These are phyloP conservation scores for Mythimna ferrago DNA, from an alignment of 2,888 invertebrate species.

Conservation along the genomic window DNA sequence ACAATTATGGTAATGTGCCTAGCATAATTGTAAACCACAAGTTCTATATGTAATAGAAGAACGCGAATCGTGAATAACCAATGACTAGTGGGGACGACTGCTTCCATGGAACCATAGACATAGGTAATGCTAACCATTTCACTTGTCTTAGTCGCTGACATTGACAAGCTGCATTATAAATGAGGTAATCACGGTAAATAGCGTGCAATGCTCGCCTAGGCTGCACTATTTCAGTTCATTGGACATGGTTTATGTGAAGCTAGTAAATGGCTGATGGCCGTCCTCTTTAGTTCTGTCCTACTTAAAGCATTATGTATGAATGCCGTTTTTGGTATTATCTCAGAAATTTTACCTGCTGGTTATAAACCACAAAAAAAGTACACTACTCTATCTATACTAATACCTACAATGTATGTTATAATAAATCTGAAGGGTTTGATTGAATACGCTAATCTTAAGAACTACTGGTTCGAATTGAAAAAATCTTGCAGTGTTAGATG, in stretches of 20 bases:
- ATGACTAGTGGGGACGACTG: constrained; percentile 35
- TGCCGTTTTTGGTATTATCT: not conserved
- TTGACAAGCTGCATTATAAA: constrained; percentile 76
- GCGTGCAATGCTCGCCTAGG: constrained; percentile 51
- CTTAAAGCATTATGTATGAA: not conserved
- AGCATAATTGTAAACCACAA: constrained; percentile 37
- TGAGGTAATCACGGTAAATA: constrained; percentile 65
- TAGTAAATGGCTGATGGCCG: constrained; percentile 23
- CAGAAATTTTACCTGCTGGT: too few relatives aligned
- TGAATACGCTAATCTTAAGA: too few relatives aligned
- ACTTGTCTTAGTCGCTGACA: constrained; percentile 65
- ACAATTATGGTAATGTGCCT: constrained; percentile 26
- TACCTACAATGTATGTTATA: too few relatives aligned
- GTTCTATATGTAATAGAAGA: constrained; percentile 48
- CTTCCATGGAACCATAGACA: constrained; percentile 50
- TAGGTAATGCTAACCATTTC: constrained; percentile 51
- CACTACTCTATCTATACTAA: too few relatives aligned
- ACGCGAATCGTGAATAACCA: constrained; percentile 61
- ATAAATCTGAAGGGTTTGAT: too few relatives aligned
- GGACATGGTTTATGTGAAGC: constrained; percentile 39
- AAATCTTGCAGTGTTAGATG: too few relatives aligned
- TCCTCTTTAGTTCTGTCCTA: constrained; percentile 16
- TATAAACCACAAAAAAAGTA: too few relatives aligned
- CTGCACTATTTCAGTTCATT: constrained; percentile 48
- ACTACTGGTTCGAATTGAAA: too few relatives aligned